A percentile compares a stretch with the other conserved stretches of the same genome.
Evolutionary conservation across 2,113 vertebrate species (phyloP).

Genomic region (Acrocephalus arundinaceus): DNA sequence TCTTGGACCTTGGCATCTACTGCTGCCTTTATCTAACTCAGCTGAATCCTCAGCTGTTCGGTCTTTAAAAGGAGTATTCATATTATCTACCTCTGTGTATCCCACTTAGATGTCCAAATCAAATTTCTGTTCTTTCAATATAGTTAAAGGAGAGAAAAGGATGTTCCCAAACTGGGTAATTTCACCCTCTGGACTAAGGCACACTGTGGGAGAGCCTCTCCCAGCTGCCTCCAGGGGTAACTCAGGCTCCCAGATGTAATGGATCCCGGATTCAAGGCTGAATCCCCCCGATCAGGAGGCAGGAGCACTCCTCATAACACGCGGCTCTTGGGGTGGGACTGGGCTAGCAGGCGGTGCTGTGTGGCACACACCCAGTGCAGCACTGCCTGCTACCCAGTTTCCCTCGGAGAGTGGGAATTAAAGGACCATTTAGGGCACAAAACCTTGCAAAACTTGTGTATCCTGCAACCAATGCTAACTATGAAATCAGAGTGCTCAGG

Average conservation of each 20-base stretch:
- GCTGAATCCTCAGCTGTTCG: not conserved
- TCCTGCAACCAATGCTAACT: not conserved
- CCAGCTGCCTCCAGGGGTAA: not conserved
- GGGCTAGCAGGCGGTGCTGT: accelerated
- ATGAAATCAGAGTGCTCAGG: not conserved
- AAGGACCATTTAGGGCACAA: not conserved
- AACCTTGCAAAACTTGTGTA: not conserved
- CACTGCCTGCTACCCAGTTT: not conserved
- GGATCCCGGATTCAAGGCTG: not conserved
- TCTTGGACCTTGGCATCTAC: not conserved
- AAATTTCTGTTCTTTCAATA: not conserved
- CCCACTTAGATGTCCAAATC: not conserved
- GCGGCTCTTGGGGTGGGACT: not conserved
- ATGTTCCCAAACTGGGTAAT: not conserved
- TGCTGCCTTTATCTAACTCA: not conserved
- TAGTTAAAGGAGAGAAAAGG: not conserved
- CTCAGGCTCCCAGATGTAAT: not conserved
- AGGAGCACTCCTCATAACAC: not conserved
- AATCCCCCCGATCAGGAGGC: accelerated
- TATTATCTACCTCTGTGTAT: not conserved
- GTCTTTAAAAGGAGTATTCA: not conserved
- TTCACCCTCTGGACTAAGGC: not conserved
- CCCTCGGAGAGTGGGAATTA: not conserved
- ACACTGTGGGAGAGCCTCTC: not conserved
- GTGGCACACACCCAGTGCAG: accelerated